Base-by-base conservation (phyloP, 2,797 vertebrate species). In the Nannoperca obscura region DNA sequence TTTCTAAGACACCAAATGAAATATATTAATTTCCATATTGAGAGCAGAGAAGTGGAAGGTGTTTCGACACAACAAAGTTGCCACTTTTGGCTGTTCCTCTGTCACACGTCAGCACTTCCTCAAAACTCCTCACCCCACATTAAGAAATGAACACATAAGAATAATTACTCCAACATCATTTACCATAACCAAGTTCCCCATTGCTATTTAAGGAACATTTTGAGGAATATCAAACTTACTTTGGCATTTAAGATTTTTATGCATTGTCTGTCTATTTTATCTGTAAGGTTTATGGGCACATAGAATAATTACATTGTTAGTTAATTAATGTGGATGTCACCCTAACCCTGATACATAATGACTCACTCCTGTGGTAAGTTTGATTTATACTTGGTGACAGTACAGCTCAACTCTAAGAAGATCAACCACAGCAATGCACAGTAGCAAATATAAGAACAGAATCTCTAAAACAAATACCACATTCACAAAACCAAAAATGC, bases 61-160 rank as follows among this genome's bases (percentile, higher is more conserved):
- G 50, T 94, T 92, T 89, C 85, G 9, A 91, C 87, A 94, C 57
- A 49, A 34, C 24, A 82, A 71, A 89, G 76, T 90, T 89, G 59
- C 88, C 76, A 79, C 64, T 82, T 90, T 87, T 62, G 83, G 86
- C 74, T 88, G 78, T 91, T 93, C 88, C 84, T 88, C 76, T 75
- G 80, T 69, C 69, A 61, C 57, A 34, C 50, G n/a, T 79, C 61
- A 49, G 40, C 71, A 92, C 94, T 96, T 96, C 95, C 94, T 91
- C 86, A 90, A 84, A 89, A 53, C 4, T 1, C 8, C 38, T 84
- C 19, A 74, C 61, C 85, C 83, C 70, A 76, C 46, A 83, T 95
- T 83, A 88, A 81, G 93, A 92, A 95, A 95, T 79, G 44, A 79
- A 47, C 50, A 40, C 49, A 78, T 24, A 54, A 10, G 17, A 32